Conservation (phyloP, 2,888 invertebrate genomes). For the Zele albiditarsus region DNA sequence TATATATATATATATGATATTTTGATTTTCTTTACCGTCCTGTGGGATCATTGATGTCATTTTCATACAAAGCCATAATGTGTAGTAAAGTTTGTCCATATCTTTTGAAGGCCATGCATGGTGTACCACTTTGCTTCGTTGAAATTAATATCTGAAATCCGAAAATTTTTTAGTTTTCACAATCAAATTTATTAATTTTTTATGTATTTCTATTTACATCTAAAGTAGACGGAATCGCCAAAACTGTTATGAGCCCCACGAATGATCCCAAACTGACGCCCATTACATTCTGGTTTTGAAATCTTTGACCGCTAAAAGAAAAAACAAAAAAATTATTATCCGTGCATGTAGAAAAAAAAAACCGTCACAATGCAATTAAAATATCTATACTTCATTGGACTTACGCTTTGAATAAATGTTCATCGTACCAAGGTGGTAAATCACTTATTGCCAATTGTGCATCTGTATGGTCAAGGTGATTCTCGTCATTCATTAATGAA, state of each 20-base stretch:
- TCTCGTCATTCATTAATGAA: conserved; percentile 47
- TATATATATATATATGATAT: not conserved
- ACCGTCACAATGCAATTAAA: too few species aligned
- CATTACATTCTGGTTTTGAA: conserved; percentile 80
- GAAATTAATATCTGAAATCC: conserved; percentile 74
- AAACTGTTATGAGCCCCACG: conserved; percentile 81
- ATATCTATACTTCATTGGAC: conserved; percentile 22
- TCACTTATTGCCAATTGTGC: conserved; percentile 60
- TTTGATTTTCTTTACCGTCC: conserved; percentile 52
- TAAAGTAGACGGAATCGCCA: conserved; percentile 82
- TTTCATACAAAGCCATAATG: conserved; percentile 81
- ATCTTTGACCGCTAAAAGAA: conserved; percentile 78
- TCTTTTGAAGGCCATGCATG: conserved; percentile 79
- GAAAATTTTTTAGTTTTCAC: not conserved
- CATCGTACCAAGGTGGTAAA: conserved; percentile 81
- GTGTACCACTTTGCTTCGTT: conserved; percentile 80
- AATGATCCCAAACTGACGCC: conserved; percentile 80
- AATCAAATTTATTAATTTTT: not conserved
- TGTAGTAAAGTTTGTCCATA: conserved; percentile 87
- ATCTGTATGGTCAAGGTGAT: conserved; percentile 45
- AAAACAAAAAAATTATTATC: not conserved
- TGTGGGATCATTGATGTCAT: conserved; percentile 72
- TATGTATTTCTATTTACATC: conserved; percentile 69
- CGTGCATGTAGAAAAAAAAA: too few species aligned
- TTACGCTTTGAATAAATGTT: conserved; percentile 74